Conservation (phyloP, 1,140 invertebrate genomes). For the Monochamus saltuarius region DNA sequence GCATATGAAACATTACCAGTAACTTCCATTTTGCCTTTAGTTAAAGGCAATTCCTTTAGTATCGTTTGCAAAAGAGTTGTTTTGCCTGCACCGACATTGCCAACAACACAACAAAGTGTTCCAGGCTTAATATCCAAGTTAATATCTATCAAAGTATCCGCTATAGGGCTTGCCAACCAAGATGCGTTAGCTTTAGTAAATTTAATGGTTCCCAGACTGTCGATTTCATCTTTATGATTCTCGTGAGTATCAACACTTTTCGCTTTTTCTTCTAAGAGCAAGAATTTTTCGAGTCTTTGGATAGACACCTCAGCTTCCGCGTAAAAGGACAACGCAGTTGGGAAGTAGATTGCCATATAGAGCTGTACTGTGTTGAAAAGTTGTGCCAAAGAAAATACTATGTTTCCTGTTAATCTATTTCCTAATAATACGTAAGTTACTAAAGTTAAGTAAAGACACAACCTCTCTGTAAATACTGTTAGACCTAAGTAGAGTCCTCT, state of each 20-base stretch:
- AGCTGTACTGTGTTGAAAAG: constrained; percentile 74
- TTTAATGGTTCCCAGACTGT: constrained; percentile 53
- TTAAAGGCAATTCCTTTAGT: constrained; percentile 73
- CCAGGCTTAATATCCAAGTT: constrained; percentile 61
- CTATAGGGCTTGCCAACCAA: constrained; percentile 61
- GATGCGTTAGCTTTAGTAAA: constrained; percentile 59
- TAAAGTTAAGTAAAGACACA: constrained; percentile 72
- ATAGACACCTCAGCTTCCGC: constrained; percentile 65
- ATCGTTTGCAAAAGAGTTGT: constrained; percentile 79
- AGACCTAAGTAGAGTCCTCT: constrained; percentile 68
- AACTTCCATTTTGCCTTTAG: constrained; percentile 38
- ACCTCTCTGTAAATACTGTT: constrained; percentile 70
- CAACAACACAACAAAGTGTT: constrained; percentile 70
- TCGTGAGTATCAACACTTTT: constrained; percentile 34
- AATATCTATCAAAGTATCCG: constrained; percentile 63
- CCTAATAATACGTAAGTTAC: constrained; percentile 67
- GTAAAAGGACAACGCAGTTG: constrained; percentile 47
- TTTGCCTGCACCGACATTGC: constrained; percentile 72
- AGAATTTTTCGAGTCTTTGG: constrained; percentile 61
- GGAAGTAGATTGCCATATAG: constrained; percentile 74
- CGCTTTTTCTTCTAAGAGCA: constrained; percentile 38
- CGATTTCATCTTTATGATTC: constrained; percentile 46
- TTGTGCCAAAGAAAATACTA: constrained; percentile 72
- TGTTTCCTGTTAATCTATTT: constrained; percentile 66
- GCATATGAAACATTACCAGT: constrained; percentile 61